Percentiles rank a stretch among this genome's conserved stretches.
Evolutionary conservation across 64 coral and sea anemone genomes (phyloP).

Genomic region (Actinia tenebrosa): DNA sequence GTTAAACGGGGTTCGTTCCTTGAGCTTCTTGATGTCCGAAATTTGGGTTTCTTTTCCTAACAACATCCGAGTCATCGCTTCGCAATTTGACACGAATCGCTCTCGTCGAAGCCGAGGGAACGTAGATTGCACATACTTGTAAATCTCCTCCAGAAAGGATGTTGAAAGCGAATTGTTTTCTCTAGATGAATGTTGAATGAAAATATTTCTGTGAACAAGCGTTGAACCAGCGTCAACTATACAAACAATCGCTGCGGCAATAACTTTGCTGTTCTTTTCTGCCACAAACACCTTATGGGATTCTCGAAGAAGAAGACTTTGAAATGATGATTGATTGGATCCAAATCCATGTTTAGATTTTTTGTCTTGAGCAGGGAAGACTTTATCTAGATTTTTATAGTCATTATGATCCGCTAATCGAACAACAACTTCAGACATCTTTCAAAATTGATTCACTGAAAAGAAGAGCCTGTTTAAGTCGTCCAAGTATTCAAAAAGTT

Average conservation of each 20-base stretch:
- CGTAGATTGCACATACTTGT: background rate
- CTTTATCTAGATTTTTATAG: background rate
- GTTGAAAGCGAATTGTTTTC: background rate
- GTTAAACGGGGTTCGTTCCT: background rate
- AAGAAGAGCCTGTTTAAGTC: background rate
- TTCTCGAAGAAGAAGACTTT: background rate
- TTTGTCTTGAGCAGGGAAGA: background rate
- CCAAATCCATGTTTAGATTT: background rate
- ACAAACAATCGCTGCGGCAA: background rate
- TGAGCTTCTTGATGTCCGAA: background rate
- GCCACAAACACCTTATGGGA: background rate
- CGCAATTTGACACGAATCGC: background rate
- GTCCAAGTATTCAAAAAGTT: background rate
- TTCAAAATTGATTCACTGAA: background rate
- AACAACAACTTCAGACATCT: background rate
- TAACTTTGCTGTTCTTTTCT: background rate
- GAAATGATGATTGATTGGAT: background rate
- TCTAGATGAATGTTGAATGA: background rate
- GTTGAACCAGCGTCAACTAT: background rate
- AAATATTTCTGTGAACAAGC: background rate
- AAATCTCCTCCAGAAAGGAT: background rate
- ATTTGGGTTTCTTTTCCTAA: background rate
- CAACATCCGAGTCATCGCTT: background rate
- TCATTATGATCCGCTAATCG: background rate
- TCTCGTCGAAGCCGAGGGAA: constrained; percentile 3